Base-by-base conservation (phyloP, 2,113 vertebrate genomes). In the Falcunculus frontatus region DNA sequence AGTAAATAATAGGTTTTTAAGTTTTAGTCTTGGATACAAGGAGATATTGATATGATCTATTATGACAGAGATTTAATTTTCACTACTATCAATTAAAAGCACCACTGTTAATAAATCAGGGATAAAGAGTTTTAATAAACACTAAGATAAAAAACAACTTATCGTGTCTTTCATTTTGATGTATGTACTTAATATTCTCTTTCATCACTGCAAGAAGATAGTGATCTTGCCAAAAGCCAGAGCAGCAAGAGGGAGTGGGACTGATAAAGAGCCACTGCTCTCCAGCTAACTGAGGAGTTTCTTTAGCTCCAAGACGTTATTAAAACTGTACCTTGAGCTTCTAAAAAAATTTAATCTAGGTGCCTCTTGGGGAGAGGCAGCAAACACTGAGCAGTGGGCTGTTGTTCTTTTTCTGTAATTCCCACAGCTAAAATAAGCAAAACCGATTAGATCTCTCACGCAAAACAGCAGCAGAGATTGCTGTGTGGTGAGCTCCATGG, bases 101-200 rank as follows among this genome's bases (percentile, higher is more conserved):
- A 93, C 59, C 32, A 50, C 69, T 73, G 49, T 37, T 41, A 52
- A 90, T 95, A 89, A 96, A 95, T 39, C 69, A 96, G 67, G 41
- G 56, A 92, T 95, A 77, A 96, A 91, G 82, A 90, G 46, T 89
- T 77, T 97, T 92, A 95, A 89, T 90, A 96, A 96, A 95, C 29
- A 80, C 27, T 62, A 79, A 83, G 93, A 90, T 96, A 83, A 95
- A 95, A 88, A 93, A 79, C 0, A 0, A 92, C 64, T 91, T 90
- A 90, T 76, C 63, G 16, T 53, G 56, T 64, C 93, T 96, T 97
- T 95, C 87, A 90, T 97, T 97, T 95, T 97, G 93, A 96, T 89
- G 64, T 84, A 93, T 87, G 47, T 70, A 82, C 86, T 97, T 95
- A 97, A 94, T 96, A 93, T 95, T 96, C 84, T 92, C 65, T 96